A percentile compares a stretch with the other conserved stretches of the same genome.
Conservation (phyloP, 2,888 invertebrate genomes). For the Serrognathus titanus region DNA sequence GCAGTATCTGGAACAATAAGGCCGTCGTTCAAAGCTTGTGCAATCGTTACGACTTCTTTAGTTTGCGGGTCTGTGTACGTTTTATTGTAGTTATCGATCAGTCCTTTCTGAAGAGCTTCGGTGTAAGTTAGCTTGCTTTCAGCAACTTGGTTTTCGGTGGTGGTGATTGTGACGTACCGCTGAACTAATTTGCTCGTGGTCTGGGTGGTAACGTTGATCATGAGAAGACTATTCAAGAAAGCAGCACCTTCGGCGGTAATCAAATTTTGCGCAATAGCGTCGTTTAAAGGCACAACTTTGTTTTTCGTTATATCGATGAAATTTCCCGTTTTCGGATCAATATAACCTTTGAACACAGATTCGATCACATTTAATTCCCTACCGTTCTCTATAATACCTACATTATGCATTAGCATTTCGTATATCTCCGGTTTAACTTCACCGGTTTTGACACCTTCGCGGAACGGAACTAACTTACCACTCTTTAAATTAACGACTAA, state of each 20-base stretch:
- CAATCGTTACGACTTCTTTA: constrained; percentile 68
- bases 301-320: constrained; percentile 71
- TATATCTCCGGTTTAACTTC: constrained; percentile 80
- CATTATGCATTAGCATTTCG: constrained; percentile 78
- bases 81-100: constrained; percentile 75
- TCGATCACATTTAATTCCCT: constrained; percentile 80
- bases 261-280: constrained; percentile 79
- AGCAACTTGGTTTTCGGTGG: constrained; percentile 53
- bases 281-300: constrained; percentile 74
- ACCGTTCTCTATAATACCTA: constrained; percentile 75
- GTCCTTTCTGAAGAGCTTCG: constrained; percentile 72
- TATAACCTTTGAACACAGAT: constrained; percentile 78
- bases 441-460: constrained; percentile 75
- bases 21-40: constrained; percentile 74
- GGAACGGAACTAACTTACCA: constrained; percentile 72
- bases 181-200: constrained; percentile 83
- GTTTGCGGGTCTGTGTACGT: constrained; percentile 75
- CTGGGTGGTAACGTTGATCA: constrained; percentile 83
- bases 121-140: constrained; percentile 67
- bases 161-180: constrained; percentile 74
- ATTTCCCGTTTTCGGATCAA: constrained; percentile 87
- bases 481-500: constrained; percentile 69
- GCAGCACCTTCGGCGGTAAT: constrained; percentile 87
- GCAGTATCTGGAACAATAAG: constrained; percentile 59
- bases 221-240: constrained; percentile 76